Conservation (phyloP, 64 coral and sea anemone genomes). For the Montipora cactus region DNA sequence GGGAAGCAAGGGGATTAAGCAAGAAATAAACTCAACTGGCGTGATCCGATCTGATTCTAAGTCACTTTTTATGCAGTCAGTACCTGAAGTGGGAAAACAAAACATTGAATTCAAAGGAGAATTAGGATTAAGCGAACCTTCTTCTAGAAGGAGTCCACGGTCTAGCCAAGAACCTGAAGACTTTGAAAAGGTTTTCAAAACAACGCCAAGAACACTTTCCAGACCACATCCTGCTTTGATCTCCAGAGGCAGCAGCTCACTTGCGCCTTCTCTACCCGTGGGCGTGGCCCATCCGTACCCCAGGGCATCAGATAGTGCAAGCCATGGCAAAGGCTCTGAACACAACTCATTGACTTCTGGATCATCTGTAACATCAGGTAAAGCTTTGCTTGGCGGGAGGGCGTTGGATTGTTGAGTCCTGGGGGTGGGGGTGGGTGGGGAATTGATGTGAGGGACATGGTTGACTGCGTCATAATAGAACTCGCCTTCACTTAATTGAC, state of each 20-base stretch:
- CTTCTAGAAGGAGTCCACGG: neutral
- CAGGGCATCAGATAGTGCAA: conserved; percentile 37
- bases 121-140: neutral
- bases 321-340: conserved; percentile 22
- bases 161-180: conserved; percentile 28
- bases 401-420: too few relatives aligned
- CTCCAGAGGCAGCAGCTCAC: conserved; percentile 60
- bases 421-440: too few relatives aligned
- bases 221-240: conserved; percentile 75
- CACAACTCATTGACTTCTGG: conserved; percentile 6
- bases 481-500: too few relatives aligned
- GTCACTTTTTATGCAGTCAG: neutral
- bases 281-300: conserved; percentile 90
- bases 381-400: neutral
- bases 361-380: conserved; percentile 71
- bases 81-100: neutral
- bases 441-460: too few relatives aligned
- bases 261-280: conserved; percentile 74
- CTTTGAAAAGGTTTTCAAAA: conserved; percentile 53
- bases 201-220: conserved; percentile 64
- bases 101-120: neutral
- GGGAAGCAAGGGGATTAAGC: conserved; percentile 14
- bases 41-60: neutral
- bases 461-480: too few relatives aligned
- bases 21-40: conserved; percentile 5